These are phyloP conservation scores for Caracal caracal DNA, from an alignment of 2,113 vertebrate genomes.

Conservation along the genomic window DNA sequence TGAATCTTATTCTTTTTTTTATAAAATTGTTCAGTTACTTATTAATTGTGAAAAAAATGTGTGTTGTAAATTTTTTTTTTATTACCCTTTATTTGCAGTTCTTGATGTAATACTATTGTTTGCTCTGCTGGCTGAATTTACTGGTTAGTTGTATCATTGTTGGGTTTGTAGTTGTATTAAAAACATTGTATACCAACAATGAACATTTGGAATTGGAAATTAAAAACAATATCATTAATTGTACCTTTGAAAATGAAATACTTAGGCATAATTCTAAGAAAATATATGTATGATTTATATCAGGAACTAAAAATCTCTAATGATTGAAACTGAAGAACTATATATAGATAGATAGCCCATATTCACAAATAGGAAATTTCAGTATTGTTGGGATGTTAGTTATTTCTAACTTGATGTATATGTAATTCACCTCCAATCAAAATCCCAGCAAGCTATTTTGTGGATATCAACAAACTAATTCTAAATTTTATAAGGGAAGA, in stretches of 20 bases:
- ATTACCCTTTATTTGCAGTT: background rate
- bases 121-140: background rate
- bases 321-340: too few species aligned
- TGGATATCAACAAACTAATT: background rate
- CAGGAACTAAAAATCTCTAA: too few species aligned
- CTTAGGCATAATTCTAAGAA: too few species aligned
- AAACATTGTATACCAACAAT: background rate
- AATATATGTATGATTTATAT: too few species aligned
- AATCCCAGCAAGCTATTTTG: background rate
- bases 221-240: background rate
- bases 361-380: too few species aligned
- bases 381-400: too few species aligned
- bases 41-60: background rate
- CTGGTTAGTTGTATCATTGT: background rate
- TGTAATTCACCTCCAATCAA: background rate
- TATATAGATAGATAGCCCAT: too few species aligned
- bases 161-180: background rate
- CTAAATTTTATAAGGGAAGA: background rate
- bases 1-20: background rate
- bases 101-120: background rate
- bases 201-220: background rate
- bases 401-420: background rate
- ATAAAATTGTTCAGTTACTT: background rate
- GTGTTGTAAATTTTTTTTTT: background rate
- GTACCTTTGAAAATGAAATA: too few species aligned